Evolutionary conservation across 2,113 vertebrate genomes (phyloP).

Genomic region (Trichechus manatus): DNA sequence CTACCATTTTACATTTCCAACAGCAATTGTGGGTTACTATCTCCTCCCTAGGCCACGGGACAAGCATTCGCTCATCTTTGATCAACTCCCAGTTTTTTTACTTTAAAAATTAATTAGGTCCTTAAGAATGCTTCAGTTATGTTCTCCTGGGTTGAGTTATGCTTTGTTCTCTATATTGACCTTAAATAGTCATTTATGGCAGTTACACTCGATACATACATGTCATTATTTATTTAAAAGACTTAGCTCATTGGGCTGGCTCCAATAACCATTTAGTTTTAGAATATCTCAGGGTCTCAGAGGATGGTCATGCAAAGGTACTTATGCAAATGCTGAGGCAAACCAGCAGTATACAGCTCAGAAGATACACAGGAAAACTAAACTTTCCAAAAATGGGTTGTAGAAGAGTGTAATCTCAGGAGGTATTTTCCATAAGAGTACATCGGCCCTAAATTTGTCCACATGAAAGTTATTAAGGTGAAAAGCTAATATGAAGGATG

Average conservation of each 20-base stretch:
- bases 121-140: slow-evolving; percentile 1
- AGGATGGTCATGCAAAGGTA: slow-evolving; percentile 1
- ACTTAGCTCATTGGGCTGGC: slow-evolving; percentile 5
- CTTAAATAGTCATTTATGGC: neutral
- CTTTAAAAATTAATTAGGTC: slow-evolving; percentile 7
- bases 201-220: neutral
- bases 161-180: neutral
- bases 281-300: slow-evolving; percentile 8
- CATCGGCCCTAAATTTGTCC: neutral
- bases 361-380: neutral
- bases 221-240: slow-evolving; percentile 59
- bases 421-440: neutral
- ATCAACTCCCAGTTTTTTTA: neutral
- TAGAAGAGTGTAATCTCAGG: neutral
- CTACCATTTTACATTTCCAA: neutral
- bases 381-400: neutral
- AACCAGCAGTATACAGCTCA: neutral
- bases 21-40: neutral
- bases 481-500: neutral
- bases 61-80: neutral
- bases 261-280: slow-evolving; percentile 50
- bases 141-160: neutral
- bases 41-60: neutral
- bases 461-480: neutral
- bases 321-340: slow-evolving; percentile 10